Evolutionary conservation across 2,797 vertebrate species (phyloP).

Genomic region (Mormyrus proboscirostris): DNA sequence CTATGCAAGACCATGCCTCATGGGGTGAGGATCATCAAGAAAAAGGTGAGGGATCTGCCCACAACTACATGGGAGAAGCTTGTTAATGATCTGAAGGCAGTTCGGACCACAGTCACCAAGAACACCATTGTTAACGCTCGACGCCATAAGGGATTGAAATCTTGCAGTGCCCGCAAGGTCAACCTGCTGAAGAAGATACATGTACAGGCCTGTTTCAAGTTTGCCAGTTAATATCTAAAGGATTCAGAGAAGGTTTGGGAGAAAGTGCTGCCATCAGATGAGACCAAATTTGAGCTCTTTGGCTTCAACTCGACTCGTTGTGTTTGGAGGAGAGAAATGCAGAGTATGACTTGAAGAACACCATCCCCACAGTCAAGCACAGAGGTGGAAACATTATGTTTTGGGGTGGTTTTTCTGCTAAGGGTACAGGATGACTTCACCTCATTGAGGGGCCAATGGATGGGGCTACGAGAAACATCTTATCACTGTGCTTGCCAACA

Average conservation of each 20-base stretch:
- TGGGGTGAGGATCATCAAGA: not conserved
- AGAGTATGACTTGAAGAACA: not conserved
- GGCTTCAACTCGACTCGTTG: not conserved
- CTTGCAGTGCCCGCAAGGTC: not conserved
- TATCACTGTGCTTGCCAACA: not conserved
- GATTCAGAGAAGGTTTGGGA: not conserved
- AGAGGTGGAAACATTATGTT: not conserved
- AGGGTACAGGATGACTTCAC: not conserved
- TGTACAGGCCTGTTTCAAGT: not conserved
- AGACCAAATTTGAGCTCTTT: not conserved
- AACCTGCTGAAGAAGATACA: not conserved
- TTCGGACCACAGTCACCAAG: not conserved
- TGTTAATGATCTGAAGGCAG: not conserved
- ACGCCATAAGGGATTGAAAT: not conserved
- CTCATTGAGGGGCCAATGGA: not conserved
- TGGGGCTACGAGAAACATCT: not conserved
- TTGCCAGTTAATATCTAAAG: not conserved
- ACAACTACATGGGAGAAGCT: not conserved
- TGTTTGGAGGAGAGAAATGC: not conserved
- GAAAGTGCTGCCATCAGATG: not conserved
- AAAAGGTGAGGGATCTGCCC: not conserved
- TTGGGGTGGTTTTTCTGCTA: not conserved
- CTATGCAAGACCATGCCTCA: not conserved
- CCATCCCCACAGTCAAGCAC: not conserved
- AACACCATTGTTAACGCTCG: not conserved